Evolutionary conservation across 2,888 invertebrate species (phyloP).

Genomic region (Chalcis sispes): DNA sequence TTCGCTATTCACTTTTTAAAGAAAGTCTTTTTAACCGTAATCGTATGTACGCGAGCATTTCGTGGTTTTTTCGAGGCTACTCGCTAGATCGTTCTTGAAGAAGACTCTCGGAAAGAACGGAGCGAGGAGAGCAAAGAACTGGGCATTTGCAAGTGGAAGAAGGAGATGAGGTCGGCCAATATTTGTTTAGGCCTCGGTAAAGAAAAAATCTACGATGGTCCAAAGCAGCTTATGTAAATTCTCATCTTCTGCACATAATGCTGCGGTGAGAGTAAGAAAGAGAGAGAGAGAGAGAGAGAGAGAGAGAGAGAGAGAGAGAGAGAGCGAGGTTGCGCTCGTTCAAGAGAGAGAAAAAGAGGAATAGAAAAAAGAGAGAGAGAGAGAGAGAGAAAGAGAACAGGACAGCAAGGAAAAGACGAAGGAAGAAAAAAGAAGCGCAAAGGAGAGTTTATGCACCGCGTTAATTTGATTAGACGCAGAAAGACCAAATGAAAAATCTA

Average conservation of each 20-base stretch:
- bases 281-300: conserved; percentile 20
- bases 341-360: conserved; percentile 14
- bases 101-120: neutral
- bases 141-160: conserved; percentile 8
- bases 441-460: conserved; percentile 54
- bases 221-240: conserved; percentile 70
- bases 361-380: neutral
- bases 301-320: neutral
- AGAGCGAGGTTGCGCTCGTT: conserved; percentile 4
- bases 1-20: too few species aligned
- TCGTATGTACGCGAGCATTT: conserved; percentile 14
- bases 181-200: conserved; percentile 66
- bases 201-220: conserved; percentile 18
- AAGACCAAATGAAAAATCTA: conserved; percentile 45
- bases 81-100: conserved; percentile 23
- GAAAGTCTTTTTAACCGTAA: neutral
- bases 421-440: conserved; percentile 29
- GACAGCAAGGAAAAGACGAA: neutral
- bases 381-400: neutral
- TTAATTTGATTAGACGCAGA: conserved; percentile 57
- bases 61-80: neutral
- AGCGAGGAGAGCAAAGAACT: conserved; percentile 17
- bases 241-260: conserved; percentile 55
- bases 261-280: neutral
- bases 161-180: conserved; percentile 62